A percentile compares a stretch with the other conserved stretches of the same genome.
These are phyloP conservation scores for Deroplatys truncata DNA, from an alignment of 2,888 invertebrate species.

Conservation along the genomic window DNA sequence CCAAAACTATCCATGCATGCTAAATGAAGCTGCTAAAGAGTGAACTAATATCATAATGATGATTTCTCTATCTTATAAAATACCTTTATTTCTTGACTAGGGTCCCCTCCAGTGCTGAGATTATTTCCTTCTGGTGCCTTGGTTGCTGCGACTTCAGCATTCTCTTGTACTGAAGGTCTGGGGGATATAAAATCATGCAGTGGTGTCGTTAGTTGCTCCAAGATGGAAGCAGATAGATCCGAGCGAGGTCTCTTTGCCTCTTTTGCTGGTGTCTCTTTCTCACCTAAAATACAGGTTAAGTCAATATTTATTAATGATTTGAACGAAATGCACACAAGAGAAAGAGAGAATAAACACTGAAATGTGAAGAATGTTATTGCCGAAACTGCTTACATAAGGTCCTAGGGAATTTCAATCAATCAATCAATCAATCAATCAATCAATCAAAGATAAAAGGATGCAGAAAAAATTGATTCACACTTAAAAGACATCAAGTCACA, in stretches of 20 bases:
- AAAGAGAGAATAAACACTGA: not conserved
- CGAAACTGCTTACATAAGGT: no score
- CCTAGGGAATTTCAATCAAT: no score
- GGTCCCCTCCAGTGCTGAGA: constrained; percentile 19
- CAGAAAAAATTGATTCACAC: no score
- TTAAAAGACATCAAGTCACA: no score
- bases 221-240: constrained; percentile 66
- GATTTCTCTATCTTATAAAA: not conserved
- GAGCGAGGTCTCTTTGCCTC: constrained; percentile 52
- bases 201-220: constrained; percentile 69
- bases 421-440: no score
- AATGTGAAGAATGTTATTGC: no score
- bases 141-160: not conserved
- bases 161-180: not conserved
- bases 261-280: constrained; percentile 23
- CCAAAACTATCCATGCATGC: no score
- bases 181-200: constrained; percentile 49
- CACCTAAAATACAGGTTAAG: constrained; percentile 25
- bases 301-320: not conserved
- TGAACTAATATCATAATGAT: no score
- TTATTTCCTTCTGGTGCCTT: constrained; percentile 18
- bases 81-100: constrained; percentile 25
- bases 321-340: not conserved
- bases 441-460: no score
- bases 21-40: no score